These are phyloP conservation scores for Genyomyrus donnyi DNA, from an alignment of 2,113 vertebrate genomes.

Conservation along the genomic window DNA sequence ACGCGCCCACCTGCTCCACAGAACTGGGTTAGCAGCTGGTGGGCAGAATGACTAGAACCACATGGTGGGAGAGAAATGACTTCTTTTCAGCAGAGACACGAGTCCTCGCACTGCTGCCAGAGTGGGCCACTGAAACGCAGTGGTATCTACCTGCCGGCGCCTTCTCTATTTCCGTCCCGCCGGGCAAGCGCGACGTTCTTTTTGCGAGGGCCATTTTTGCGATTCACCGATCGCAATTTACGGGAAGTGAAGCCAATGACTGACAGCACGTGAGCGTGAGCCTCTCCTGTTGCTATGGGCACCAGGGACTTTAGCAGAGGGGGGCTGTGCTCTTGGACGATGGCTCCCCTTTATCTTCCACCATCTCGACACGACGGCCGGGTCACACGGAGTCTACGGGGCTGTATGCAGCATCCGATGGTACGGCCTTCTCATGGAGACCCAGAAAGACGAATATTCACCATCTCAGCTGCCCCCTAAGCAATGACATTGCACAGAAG, in stretches of 20 bases:
- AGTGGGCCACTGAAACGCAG: background rate
- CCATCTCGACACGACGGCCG: background rate
- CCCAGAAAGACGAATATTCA: background rate
- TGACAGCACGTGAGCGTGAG: background rate
- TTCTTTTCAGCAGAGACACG: background rate
- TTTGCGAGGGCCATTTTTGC: background rate
- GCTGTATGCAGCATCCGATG: background rate
- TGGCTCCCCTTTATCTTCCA: too few species aligned
- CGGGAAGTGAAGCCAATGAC: background rate
- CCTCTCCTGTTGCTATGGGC: background rate
- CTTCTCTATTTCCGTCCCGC: background rate
- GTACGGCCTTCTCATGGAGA: background rate
- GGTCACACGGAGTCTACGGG: background rate
- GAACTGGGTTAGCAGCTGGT: background rate
- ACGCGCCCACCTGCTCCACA: slow-evolving; percentile 1
- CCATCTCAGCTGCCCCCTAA: background rate
- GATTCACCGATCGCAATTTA: background rate
- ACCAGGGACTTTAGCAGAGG: background rate
- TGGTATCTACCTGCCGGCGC: background rate
- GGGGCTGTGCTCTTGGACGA: background rate
- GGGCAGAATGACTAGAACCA: background rate
- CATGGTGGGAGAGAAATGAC: background rate
- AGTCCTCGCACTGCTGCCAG: background rate
- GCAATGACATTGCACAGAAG: background rate
- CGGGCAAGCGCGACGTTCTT: background rate